Evolutionary conservation across 2,113 vertebrate species (phyloP).

Genomic region (Lethenteron reissneri): DNA sequence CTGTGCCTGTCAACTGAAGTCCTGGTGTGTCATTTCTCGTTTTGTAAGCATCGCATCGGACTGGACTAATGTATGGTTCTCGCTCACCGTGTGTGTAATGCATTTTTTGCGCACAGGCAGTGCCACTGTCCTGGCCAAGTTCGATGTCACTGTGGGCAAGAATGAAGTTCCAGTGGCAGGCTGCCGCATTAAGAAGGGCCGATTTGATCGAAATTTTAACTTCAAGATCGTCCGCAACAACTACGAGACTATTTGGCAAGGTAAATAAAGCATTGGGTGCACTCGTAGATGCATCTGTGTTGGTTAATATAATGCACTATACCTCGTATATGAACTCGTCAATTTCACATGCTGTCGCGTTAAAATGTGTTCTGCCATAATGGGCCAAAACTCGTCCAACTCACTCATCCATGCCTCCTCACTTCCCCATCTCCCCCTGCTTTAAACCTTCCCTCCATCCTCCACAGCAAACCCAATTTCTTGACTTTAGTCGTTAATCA

Average conservation of each 20-base stretch:
- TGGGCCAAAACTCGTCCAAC: too few species aligned
- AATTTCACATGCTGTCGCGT: too few species aligned
- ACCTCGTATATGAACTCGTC: too few species aligned
- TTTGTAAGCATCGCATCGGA: neutral
- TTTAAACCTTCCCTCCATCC: too few species aligned
- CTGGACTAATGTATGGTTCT: neutral
- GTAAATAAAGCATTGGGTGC: slow-evolving; percentile 22
- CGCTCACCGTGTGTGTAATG: neutral
- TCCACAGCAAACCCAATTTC: too few species aligned
- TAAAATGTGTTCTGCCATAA: too few species aligned
- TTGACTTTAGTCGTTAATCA: too few species aligned
- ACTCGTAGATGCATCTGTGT: too few species aligned
- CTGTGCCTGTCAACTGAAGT: neutral
- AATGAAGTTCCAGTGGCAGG: slow-evolving; percentile 62
- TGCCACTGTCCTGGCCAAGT: slow-evolving; percentile 44
- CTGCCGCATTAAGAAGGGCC: slow-evolving; percentile 68
- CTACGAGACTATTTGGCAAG: slow-evolving; percentile 38
- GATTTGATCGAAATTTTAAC: slow-evolving; percentile 39
- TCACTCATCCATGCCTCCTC: too few species aligned
- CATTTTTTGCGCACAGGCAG: slow-evolving; percentile 31
- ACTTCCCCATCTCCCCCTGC: too few species aligned
- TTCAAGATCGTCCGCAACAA: slow-evolving; percentile 41
- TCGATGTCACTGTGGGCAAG: slow-evolving; percentile 51
- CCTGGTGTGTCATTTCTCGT: neutral
- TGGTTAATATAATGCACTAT: too few species aligned